Evolutionary conservation across 2,797 vertebrate genomes (phyloP).

Genomic region (Galagoides demidoff): DNA sequence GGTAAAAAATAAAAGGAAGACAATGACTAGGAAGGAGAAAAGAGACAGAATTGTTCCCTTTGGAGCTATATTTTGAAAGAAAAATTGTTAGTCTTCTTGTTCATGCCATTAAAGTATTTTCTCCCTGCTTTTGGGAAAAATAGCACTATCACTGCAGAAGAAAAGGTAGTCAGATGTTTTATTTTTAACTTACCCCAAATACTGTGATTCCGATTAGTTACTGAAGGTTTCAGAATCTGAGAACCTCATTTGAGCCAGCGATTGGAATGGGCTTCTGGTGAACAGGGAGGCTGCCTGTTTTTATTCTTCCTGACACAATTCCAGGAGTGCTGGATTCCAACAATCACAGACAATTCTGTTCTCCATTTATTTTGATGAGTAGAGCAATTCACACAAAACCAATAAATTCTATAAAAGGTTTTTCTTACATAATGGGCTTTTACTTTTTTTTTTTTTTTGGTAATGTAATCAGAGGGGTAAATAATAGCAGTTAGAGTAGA

Average conservation of each 20-base stretch:
- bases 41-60: not conserved
- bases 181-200: constrained; percentile 35
- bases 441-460: constrained; percentile 22
- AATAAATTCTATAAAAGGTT: constrained; percentile 64
- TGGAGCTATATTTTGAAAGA: constrained; percentile 24
- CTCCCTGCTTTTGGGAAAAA: not conserved
- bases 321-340: not conserved
- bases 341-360: constrained; percentile 7
- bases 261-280: constrained; percentile 16
- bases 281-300: constrained; percentile 1
- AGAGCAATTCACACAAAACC: not conserved
- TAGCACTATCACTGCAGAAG: not conserved
- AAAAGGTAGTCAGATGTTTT: not conserved
- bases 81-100: constrained; percentile 34
- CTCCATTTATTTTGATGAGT: constrained; percentile 63
- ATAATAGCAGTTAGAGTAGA: constrained; percentile 37
- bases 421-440: constrained; percentile 58
- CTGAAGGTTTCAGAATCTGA: constrained; percentile 36
- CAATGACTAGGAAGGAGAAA: not conserved
- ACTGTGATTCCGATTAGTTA: constrained; percentile 48
- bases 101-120: constrained; percentile 24
- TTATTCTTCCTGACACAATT: constrained; percentile 55
- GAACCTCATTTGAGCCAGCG: not conserved
- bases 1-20: constrained; percentile 53
- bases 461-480: constrained; percentile 57